phyloP scores from a whole-genome alignment of 2,797 vertebrate genomes.

The Clangula hyemalis region DNA sequence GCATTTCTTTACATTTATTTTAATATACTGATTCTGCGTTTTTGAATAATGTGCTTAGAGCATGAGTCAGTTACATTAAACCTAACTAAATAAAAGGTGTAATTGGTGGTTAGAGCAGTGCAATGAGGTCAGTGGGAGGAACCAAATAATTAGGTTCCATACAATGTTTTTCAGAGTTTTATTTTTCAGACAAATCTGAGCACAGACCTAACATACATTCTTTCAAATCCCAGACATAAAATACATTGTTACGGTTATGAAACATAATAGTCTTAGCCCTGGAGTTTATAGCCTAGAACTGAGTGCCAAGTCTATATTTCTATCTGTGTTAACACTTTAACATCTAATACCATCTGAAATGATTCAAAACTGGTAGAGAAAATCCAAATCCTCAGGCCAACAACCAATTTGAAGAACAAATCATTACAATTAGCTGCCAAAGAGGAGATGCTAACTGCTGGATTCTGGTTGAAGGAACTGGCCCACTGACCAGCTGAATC shows the following conservation, averaged over 20 bases:
- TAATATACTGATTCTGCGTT: background rate
- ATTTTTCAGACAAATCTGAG: constrained; percentile 20
- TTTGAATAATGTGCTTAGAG: background rate
- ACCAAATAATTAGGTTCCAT: background rate
- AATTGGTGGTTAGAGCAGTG: background rate
- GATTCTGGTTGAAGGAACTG: background rate
- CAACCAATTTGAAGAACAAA: background rate
- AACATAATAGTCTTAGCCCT: background rate
- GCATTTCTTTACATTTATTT: background rate
- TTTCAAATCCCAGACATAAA: constrained; percentile 30
- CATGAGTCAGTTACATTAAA: background rate
- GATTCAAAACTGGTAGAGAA: background rate
- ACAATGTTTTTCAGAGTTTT: constrained; percentile 20
- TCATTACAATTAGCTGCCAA: background rate
- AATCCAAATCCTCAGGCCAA: background rate
- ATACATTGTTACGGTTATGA: background rate
- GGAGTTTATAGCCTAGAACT: background rate
- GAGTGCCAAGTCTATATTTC: background rate
- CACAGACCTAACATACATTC: background rate
- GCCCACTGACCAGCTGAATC: background rate
- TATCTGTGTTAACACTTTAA: constrained; percentile 1
- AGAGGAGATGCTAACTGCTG: background rate
- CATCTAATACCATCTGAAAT: background rate
- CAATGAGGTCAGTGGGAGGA: background rate
- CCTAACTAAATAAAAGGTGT: background rate